These are phyloP conservation scores for Condylura cristata DNA, from an alignment of 2,113 vertebrate genomes.

Conservation along the genomic window DNA sequence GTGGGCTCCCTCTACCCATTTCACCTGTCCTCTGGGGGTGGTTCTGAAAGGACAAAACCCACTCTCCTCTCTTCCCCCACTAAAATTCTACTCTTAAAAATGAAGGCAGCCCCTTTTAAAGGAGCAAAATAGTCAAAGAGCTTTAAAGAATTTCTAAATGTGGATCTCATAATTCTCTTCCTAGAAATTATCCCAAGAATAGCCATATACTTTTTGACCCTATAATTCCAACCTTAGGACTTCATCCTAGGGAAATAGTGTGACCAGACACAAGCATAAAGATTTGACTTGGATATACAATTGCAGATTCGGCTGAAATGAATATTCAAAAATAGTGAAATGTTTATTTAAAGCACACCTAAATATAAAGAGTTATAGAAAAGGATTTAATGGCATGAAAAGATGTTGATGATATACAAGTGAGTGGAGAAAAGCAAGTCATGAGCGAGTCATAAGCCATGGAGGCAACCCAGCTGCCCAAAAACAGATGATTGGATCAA, in stretches of 20 bases:
- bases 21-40: background rate
- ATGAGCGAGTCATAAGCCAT: no score
- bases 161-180: background rate
- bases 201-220: background rate
- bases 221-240: background rate
- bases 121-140: background rate
- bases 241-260: background rate
- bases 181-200: background rate
- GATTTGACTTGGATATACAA: background rate
- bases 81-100: slow-evolving; percentile 18
- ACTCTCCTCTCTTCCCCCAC: background rate
- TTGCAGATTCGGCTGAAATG: background rate
- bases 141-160: background rate
- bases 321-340: slow-evolving; percentile 13
- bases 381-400: slow-evolving; percentile 35
- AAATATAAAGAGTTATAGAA: background rate
- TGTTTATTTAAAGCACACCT: background rate
- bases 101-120: background rate
- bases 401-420: background rate
- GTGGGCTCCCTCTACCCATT: background rate
- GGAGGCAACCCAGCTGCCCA: no score
- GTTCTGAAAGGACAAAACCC: background rate
- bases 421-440: slow-evolving; percentile 17
- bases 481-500: no score
- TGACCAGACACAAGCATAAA: background rate